Evolutionary conservation across 2,797 vertebrate genomes (phyloP), one percentile per base, ranked within the genome.

Genomic region (Molossus alvarezi): DNA sequence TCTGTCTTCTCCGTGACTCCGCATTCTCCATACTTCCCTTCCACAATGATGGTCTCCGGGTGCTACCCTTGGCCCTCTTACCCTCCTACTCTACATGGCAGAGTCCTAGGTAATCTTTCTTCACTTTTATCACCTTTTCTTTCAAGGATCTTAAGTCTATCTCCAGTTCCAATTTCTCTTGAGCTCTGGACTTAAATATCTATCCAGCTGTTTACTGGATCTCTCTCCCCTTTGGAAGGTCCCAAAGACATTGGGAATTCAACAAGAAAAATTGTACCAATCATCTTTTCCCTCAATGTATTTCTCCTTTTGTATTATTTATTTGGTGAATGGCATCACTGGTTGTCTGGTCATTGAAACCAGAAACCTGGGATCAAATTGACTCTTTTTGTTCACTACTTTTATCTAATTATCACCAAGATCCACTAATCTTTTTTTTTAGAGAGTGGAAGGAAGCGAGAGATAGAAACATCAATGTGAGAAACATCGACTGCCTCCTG

Each of bases 251-350:
- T 1, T 69, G 53, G 27, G 67, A 95, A 69, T 60, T 91, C 29
- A 53, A 57, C 20, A 76, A 90, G 58, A 23, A 84, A 90, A 88
- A 93, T 13, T 69, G 21, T 9, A 45, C n/a, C 10, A 29, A 58
- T 62, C 8, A 13, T 12, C 55, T 51, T 88, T 72, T 55, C 67
- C 25, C 60, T 94, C 29, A 37, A 29, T 53, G 11, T 84, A 29
- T 84, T 87, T 90, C 45, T 93, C 76, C 73, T 41, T 64, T 88
- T 91, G 18, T 81, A 93, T 92, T 81, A 77, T 92, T 94, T 93
- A 93, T 76, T 95, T 87, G 65, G 73, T 33, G 77, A 92, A 55
- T 83, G 82, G 53, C 10, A 37, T 88, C 69, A 33, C 77, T 75
- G 41, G 85, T 83, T 90, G 67, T 81, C 81, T 90, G 84, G 37